Conservation (phyloP, 2,888 invertebrate genomes). For the Epirrita christyi region DNA sequence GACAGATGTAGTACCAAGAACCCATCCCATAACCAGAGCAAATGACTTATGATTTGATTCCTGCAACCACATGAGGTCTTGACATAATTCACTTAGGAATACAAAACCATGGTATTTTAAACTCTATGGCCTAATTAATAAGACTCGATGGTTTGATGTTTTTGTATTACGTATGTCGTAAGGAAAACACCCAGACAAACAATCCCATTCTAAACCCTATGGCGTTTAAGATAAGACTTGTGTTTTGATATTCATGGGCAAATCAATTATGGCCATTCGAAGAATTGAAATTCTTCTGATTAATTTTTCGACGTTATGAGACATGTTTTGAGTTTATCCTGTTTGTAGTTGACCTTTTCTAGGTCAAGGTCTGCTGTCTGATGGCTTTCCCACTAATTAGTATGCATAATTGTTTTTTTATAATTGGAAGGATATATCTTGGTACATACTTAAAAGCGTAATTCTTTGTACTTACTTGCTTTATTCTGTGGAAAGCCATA, state of each 20-base stretch:
- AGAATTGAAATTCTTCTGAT: slow-evolving; percentile 27
- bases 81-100: slow-evolving; percentile 14
- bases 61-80: slow-evolving; percentile 9
- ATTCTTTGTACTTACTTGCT: too few species aligned
- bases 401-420: too few species aligned
- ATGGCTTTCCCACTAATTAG: too few species aligned
- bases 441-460: too few species aligned
- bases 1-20: slow-evolving; percentile 21
- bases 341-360: too few species aligned
- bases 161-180: background rate
- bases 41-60: slow-evolving; percentile 25
- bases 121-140: slow-evolving; percentile 8
- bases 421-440: too few species aligned
- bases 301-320: slow-evolving; percentile 17
- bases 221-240: background rate
- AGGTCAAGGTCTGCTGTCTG: slow-evolving; percentile 16
- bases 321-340: slow-evolving; percentile 24
- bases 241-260: background rate
- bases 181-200: background rate
- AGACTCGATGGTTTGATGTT: too few species aligned
- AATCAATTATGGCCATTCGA: slow-evolving; percentile 18
- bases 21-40: slow-evolving; percentile 20
- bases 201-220: slow-evolving; percentile 14
- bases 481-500: too few species aligned
- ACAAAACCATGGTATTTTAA: background rate